Evolutionary conservation across 2,888 invertebrate genomes (phyloP).

Genomic region (Lepidocyrtinus sp.): DNA sequence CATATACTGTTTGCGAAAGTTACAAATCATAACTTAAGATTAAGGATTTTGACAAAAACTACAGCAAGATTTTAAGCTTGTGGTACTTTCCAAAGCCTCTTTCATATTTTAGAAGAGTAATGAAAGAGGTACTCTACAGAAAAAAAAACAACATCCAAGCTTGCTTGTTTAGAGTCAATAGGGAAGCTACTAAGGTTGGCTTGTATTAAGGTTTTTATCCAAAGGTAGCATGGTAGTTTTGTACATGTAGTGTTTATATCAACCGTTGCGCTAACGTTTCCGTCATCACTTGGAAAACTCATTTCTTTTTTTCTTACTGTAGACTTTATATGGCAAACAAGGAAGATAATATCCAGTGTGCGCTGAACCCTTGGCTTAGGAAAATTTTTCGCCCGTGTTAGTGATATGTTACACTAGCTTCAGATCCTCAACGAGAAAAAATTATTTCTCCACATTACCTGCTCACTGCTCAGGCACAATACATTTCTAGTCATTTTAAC

Average conservation of each 20-base stretch:
- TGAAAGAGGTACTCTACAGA: not conserved
- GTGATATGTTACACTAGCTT: not conserved
- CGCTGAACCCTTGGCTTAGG: not conserved
- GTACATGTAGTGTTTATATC: not conserved
- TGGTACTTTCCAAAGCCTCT: too few relatives aligned
- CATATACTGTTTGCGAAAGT: too few relatives aligned
- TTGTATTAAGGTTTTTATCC: not conserved
- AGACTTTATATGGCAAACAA: not conserved
- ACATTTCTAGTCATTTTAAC: not conserved
- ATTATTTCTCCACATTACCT: not conserved
- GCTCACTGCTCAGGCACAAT: not conserved
- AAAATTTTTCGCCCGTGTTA: not conserved
- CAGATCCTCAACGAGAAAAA: not conserved
- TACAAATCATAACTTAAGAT: too few relatives aligned
- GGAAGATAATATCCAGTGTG: not conserved
- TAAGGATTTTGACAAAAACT: too few relatives aligned
- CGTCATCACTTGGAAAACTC: not conserved
- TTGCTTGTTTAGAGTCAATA: not conserved
- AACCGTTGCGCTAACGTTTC: not conserved
- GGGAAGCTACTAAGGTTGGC: not conserved
- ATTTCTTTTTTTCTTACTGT: slow-evolving; percentile 2
- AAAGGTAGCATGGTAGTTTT: not conserved
- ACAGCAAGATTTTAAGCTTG: too few relatives aligned
- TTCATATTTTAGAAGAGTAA: too few relatives aligned
- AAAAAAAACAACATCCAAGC: not conserved